A percentile compares a stretch with the other conserved stretches of the same genome.
phyloP scores from a whole-genome alignment of 2,797 vertebrate genomes.

The Hippocampus kuda region DNA sequence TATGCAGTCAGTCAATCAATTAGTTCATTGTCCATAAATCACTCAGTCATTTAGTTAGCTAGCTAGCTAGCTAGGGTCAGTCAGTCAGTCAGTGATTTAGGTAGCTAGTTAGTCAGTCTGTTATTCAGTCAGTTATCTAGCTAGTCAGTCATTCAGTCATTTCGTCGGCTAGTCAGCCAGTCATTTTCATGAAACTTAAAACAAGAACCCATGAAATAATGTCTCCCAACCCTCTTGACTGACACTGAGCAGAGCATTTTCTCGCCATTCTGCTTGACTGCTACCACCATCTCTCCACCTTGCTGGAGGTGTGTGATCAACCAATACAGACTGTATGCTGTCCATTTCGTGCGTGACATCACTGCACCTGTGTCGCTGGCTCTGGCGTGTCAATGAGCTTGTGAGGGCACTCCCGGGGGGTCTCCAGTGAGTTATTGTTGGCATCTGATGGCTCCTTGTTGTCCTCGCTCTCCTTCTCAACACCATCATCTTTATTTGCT shows the following conservation, averaged over 20 bases:
- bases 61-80: neutral
- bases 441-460: constrained; percentile 52
- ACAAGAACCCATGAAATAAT: neutral
- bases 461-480: constrained; percentile 42
- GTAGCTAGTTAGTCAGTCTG: no score
- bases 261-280: neutral
- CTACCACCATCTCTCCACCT: neutral
- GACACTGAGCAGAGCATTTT: neutral
- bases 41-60: neutral
- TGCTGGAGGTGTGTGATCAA: neutral
- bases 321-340: neutral
- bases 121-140: neutral
- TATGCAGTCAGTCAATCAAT: neutral
- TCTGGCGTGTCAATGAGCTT: constrained; percentile 38
- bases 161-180: neutral
- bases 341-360: neutral
- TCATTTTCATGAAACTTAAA: neutral
- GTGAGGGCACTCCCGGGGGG: constrained; percentile 33
- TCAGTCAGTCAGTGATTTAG: neutral
- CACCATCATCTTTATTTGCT: constrained; percentile 52
- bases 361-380: constrained; percentile 34
- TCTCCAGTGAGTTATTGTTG: constrained; percentile 62
- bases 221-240: neutral
- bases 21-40: neutral
- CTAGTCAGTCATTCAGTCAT: neutral